phyloP scores from a whole-genome alignment of 2,888 invertebrate species.

The Rambutsinella grinnellia region DNA sequence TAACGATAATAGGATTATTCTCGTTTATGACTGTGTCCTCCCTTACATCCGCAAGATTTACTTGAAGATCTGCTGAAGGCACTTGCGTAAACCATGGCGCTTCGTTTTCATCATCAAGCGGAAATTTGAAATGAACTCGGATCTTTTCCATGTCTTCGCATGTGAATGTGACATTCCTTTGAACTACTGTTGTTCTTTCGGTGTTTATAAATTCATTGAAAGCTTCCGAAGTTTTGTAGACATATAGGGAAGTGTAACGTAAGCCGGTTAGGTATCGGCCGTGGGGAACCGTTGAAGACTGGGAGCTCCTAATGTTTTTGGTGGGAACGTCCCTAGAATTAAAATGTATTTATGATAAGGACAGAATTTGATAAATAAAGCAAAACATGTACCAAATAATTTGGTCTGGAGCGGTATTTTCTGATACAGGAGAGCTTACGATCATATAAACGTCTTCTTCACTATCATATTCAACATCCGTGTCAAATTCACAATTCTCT shows the following conservation, averaged over 20 bases:
- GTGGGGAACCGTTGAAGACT: constrained; percentile 9
- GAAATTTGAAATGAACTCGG: constrained; percentile 22
- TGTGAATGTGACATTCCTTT: constrained; percentile 18
- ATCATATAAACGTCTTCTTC: background rate
- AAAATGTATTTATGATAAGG: background rate
- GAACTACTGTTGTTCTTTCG: background rate
- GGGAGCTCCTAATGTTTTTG: constrained; percentile 10
- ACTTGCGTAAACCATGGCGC: constrained; percentile 13
- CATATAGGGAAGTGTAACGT: constrained; percentile 12
- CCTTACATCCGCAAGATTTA: background rate
- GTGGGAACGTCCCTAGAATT: constrained; percentile 18
- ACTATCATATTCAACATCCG: too few relatives aligned
- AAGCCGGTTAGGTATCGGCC: constrained; percentile 20
- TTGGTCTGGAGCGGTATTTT: background rate
- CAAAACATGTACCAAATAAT: constrained; percentile 18
- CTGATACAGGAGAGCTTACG: background rate
- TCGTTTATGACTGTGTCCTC: constrained; percentile 14
- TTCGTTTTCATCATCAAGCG: constrained; percentile 26
- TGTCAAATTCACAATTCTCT: constrained; percentile 1
- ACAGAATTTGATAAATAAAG: background rate
- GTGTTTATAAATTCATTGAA: constrained; percentile 17
- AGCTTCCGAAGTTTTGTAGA: background rate
- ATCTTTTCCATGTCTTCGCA: background rate
- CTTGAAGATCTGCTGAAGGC: background rate
- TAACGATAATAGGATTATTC: constrained; percentile 1